Conservation (phyloP, 2,113 vertebrate genomes). For the Gnathonemus longibarbis region DNA sequence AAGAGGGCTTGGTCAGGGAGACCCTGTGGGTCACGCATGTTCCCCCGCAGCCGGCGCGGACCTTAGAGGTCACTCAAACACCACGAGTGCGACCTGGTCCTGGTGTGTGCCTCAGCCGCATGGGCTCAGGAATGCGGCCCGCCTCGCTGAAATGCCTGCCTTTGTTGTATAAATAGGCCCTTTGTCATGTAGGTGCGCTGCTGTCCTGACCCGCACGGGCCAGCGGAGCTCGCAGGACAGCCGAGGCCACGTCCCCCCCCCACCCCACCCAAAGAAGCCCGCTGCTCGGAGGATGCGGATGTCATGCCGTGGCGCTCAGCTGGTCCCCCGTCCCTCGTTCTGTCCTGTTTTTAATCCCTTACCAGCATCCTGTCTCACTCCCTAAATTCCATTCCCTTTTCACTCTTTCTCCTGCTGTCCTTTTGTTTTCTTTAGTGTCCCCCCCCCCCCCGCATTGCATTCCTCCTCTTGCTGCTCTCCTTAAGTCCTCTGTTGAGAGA, state of each 20-base stretch:
- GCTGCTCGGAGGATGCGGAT: not conserved
- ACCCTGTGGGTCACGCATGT: not conserved
- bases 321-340: slow-evolving; percentile 29
- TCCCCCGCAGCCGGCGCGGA: not conserved
- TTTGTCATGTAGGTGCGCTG: not conserved
- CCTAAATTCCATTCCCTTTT: slow-evolving; percentile 30
- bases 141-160: not conserved
- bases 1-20: not conserved
- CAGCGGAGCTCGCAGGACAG: not conserved
- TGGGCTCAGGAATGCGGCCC: no score
- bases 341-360: slow-evolving; percentile 17
- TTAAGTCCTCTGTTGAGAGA: not conserved
- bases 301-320: slow-evolving; percentile 17
- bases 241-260: no score
- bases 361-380: not conserved
- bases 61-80: not conserved
- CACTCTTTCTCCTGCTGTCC: slow-evolving; percentile 31
- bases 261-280: not conserved
- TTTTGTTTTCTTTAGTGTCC: no score
- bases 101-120: not conserved
- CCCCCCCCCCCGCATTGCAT: not conserved
- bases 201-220: not conserved
- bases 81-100: no score
- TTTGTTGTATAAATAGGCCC: not conserved
- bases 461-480: not conserved